phyloP scores from a whole-genome alignment of 2,797 vertebrate species.

The Acanthornis magna region DNA sequence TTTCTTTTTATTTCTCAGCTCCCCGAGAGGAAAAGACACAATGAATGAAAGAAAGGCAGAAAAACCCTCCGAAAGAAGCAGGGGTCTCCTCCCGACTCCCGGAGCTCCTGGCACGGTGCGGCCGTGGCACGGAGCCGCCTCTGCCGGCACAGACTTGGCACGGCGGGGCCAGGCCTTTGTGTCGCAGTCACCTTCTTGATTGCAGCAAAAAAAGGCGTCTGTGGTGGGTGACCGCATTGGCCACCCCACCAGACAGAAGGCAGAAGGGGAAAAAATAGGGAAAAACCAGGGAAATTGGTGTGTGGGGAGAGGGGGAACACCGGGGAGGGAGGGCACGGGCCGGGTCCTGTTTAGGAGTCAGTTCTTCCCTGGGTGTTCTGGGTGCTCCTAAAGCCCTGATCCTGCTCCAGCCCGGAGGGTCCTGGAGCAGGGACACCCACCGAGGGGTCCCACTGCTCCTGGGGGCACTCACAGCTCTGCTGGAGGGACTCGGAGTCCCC shows the following conservation, averaged over 20 bases:
- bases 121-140: slow-evolving; percentile 25
- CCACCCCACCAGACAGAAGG: slow-evolving; percentile 7
- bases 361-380: background rate
- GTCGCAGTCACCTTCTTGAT: slow-evolving; percentile 10
- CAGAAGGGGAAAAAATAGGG: background rate
- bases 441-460: background rate
- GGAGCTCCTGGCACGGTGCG: slow-evolving; percentile 31
- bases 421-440: background rate
- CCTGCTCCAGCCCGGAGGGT: background rate
- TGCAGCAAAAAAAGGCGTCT: background rate
- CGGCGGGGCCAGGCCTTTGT: background rate
- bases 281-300: background rate
- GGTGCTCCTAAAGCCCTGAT: background rate
- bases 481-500: background rate
- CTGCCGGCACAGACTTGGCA: slow-evolving; percentile 41
- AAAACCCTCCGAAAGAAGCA: background rate
- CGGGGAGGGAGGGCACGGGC: background rate
- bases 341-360: background rate
- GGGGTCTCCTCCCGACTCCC: background rate
- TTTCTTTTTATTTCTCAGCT: background rate
- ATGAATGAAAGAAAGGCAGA: background rate
- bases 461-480: background rate
- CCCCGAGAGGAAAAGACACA: background rate
- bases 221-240: background rate
- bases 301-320: background rate